Conservation (phyloP, 2,797 vertebrate genomes). For the Characodon lateralis region DNA sequence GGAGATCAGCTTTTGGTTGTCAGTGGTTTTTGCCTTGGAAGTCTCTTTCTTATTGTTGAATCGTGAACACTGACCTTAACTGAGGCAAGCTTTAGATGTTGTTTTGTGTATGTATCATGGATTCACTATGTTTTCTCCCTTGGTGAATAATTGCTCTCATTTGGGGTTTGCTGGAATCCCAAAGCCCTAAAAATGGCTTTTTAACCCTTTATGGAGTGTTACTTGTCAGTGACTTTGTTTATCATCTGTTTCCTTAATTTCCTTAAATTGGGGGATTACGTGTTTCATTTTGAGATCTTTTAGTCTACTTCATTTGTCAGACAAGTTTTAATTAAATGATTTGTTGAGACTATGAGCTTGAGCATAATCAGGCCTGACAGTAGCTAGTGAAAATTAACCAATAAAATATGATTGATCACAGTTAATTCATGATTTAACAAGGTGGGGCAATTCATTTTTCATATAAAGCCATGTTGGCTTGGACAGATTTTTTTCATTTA, state of each 20-base stretch:
- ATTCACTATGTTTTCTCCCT: neutral
- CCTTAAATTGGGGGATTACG: neutral
- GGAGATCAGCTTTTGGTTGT: neutral
- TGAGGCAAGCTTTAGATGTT: slow-evolving; percentile 1
- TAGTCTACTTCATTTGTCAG: neutral
- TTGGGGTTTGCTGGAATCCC: neutral
- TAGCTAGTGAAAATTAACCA: neutral
- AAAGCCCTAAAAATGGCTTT: neutral
- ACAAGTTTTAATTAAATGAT: neutral
- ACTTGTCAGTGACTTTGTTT: neutral
- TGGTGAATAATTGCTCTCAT: neutral
- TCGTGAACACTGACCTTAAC: neutral
- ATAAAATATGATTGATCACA: neutral
- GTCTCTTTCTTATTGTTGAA: neutral
- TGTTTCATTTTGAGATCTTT: neutral
- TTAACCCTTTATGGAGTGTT: neutral
- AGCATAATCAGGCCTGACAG: neutral
- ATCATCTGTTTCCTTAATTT: neutral
- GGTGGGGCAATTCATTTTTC: neutral
- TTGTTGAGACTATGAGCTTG: neutral
- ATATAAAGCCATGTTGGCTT: neutral
- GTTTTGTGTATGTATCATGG: neutral
- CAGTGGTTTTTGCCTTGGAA: neutral
- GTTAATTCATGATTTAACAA: neutral
- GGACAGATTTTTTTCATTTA: neutral